These are phyloP conservation scores for Cavia porcellus DNA, from an alignment of 2,113 vertebrate species.

Conservation along the genomic window DNA sequence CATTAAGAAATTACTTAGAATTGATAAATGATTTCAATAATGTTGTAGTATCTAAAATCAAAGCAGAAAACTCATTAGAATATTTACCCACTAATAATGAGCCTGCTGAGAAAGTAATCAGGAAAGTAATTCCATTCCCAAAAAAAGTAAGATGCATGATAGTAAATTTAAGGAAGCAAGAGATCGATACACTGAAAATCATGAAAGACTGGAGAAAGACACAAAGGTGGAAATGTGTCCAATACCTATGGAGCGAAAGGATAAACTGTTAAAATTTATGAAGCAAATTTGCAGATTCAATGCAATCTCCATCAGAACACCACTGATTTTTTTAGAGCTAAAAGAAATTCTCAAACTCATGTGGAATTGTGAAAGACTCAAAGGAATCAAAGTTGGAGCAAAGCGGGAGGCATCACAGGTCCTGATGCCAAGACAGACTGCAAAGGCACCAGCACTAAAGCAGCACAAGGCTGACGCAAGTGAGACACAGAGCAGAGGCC, in stretches of 20 bases:
- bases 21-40: background rate
- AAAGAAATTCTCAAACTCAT: background rate
- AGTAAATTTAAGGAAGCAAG: background rate
- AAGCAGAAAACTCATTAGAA: background rate
- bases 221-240: no score
- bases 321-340: background rate
- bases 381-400: background rate
- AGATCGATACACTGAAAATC: background rate
- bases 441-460: background rate
- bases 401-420: no score
- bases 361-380: background rate
- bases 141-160: no score
- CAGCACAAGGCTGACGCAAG: background rate
- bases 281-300: background rate
- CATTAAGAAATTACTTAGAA: background rate
- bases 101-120: background rate
- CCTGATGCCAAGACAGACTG: background rate
- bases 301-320: background rate
- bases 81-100: background rate
- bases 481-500: accelerated
- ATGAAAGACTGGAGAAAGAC: background rate
- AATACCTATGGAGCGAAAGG: background rate
- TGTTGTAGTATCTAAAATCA: background rate
- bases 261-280: no score
- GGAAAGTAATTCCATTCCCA: background rate